Percentiles rank a stretch among this genome's conserved stretches.
phyloP scores from a whole-genome alignment of 2,797 vertebrate genomes.

The Eutrigla gurnardus region DNA sequence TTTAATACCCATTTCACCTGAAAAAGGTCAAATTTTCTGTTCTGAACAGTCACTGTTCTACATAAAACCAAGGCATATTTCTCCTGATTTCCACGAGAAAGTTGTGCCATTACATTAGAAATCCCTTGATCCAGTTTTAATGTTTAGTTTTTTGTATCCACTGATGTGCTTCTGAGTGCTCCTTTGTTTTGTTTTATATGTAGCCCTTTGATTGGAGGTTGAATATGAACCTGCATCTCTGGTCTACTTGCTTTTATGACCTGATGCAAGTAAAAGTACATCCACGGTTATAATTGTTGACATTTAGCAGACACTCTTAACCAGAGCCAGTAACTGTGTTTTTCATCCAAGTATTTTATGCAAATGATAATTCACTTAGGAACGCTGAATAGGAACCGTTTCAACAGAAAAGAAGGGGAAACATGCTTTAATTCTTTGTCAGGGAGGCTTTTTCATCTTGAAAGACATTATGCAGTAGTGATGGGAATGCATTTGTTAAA shows the following conservation, averaged over 20 bases:
- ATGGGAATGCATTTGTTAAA: constrained; percentile 57
- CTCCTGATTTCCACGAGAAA: constrained; percentile 16
- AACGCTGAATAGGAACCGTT: constrained; percentile 44
- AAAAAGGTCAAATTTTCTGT: constrained; percentile 4
- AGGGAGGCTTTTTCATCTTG: constrained; percentile 40
- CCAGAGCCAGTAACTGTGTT: constrained; percentile 21
- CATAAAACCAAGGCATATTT: constrained; percentile 13
- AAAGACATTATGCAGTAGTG: constrained; percentile 47
- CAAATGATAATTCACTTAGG: constrained; percentile 52
- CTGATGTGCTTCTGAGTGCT: constrained; percentile 15
- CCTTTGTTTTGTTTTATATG: constrained; percentile 13
- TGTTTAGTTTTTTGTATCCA: not conserved
- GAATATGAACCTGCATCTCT: constrained; percentile 40
- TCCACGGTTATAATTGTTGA: constrained; percentile 29
- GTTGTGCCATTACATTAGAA: constrained; percentile 18
- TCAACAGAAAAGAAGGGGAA: constrained; percentile 6
- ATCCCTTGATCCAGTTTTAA: constrained; percentile 25
- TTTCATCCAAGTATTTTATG: constrained; percentile 51
- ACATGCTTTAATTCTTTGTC: constrained; percentile 36
- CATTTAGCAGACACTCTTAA: constrained; percentile 58
- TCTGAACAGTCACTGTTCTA: not conserved
- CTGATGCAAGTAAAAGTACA: constrained; percentile 25
- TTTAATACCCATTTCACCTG: not conserved
- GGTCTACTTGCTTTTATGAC: constrained; percentile 25
- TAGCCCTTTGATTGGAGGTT: constrained; percentile 22